Conservation (phyloP, 2,113 vertebrate species). For the Mesitornis unicolor region DNA sequence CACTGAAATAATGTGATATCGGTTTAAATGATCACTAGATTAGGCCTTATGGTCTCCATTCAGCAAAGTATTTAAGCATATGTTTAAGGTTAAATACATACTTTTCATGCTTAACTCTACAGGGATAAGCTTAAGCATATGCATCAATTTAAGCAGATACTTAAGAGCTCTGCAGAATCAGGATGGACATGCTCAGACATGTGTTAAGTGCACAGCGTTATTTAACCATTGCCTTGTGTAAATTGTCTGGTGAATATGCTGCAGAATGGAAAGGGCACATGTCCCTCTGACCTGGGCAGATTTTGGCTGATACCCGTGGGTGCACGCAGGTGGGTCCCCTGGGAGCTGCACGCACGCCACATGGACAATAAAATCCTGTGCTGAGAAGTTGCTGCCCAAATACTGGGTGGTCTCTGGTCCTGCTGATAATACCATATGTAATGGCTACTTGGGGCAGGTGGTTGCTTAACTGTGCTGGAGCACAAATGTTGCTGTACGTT, state of each 20-base stretch:
- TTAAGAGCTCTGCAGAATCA: slow-evolving; percentile 63
- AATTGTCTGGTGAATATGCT: neutral
- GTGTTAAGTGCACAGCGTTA: slow-evolving; percentile 12
- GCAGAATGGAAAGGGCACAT: neutral
- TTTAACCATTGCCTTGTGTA: slow-evolving; percentile 20
- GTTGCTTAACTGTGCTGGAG: neutral
- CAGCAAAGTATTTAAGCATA: slow-evolving; percentile 64
- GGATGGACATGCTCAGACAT: slow-evolving; percentile 51
- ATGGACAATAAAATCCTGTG: neutral
- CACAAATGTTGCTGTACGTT: slow-evolving; percentile 8
- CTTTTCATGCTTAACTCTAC: slow-evolving; percentile 59
- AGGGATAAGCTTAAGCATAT: slow-evolving; percentile 63
- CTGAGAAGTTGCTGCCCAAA: neutral
- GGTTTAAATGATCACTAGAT: slow-evolving; percentile 56
- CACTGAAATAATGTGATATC: slow-evolving; percentile 31
- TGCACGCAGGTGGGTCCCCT: neutral
- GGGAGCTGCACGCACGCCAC: rapidly evolving
- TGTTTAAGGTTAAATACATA: slow-evolving; percentile 67
- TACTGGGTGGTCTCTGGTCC: slow-evolving; percentile 33
- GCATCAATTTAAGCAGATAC: slow-evolving; percentile 63
- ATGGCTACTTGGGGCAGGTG: slow-evolving; percentile 20
- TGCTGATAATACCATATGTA: slow-evolving; percentile 36
- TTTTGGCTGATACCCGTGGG: neutral
- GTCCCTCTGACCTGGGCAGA: neutral
- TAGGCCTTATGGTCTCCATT: slow-evolving; percentile 68